Conservation (phyloP, 2,797 vertebrate species). For the Mus caroli region DNA sequence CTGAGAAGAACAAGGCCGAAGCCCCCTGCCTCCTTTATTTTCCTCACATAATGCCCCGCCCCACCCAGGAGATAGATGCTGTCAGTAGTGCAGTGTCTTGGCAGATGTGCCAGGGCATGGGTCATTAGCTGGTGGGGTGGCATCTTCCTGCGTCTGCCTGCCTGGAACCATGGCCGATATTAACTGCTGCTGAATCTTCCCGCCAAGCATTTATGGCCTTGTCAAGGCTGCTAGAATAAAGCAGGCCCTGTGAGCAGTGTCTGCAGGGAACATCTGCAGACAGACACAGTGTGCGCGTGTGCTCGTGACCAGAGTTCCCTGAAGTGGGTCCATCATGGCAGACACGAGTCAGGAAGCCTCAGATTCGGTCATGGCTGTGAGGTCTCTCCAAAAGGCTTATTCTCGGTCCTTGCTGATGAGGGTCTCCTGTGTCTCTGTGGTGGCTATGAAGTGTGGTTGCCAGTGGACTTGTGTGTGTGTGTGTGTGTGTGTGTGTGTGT, state of each 20-base stretch:
- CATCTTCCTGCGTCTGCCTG: not conserved
- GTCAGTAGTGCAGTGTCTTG: not conserved
- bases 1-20: not conserved
- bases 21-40: not conserved
- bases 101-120: not conserved
- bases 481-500: not conserved
- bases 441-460: not conserved
- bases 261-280: not conserved
- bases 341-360: not conserved
- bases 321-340: not conserved
- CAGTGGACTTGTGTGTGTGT: not conserved
- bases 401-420: rapidly evolving
- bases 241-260: not conserved
- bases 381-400: not conserved
- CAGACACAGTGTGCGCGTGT: too few species aligned
- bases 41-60: not conserved
- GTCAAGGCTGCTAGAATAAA: not conserved
- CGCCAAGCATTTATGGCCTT: not conserved
- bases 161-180: not conserved
- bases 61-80: not conserved
- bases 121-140: not conserved
- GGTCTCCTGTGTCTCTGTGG: not conserved
- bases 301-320: not conserved
- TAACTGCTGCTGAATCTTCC: not conserved
- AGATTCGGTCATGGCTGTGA: rapidly evolving